phyloP scores from a whole-genome alignment of 2,888 invertebrate species.

The Lysandra coridon region DNA sequence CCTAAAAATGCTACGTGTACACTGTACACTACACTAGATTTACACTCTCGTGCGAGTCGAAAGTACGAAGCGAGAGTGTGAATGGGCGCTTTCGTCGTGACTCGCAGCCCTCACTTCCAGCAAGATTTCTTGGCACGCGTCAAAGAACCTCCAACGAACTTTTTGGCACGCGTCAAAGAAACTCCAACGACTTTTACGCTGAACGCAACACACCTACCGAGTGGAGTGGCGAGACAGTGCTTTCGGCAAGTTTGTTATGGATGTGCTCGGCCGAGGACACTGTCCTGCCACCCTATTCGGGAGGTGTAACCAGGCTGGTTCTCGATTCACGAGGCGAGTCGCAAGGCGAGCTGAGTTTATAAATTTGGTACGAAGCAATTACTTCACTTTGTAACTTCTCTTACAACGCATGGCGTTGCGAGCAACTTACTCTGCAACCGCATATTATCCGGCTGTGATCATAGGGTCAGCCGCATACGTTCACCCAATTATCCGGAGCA shows the following conservation, averaged over 20 bases:
- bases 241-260: too few relatives aligned
- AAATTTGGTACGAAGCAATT: neutral
- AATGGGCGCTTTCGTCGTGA: neutral
- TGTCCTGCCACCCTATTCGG: too few relatives aligned
- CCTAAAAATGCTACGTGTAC: constrained; percentile 92
- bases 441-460: neutral
- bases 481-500: neutral
- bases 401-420: neutral
- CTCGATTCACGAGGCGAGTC: too few relatives aligned
- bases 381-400: neutral
- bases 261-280: too few relatives aligned
- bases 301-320: too few relatives aligned
- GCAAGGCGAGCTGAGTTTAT: neutral
- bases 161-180: too few relatives aligned
- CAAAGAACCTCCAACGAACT: too few relatives aligned
- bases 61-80: neutral
- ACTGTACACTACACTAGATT: constrained; percentile 72
- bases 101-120: neutral
- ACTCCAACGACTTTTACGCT: too few relatives aligned
- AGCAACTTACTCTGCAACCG: neutral
- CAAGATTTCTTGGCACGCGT: neutral
- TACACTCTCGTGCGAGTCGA: too few relatives aligned
- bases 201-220: too few relatives aligned
- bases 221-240: too few relatives aligned
- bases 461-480: neutral